Conservation (phyloP, 1,140 invertebrate genomes). For the Dreissena rostriformis region DNA sequence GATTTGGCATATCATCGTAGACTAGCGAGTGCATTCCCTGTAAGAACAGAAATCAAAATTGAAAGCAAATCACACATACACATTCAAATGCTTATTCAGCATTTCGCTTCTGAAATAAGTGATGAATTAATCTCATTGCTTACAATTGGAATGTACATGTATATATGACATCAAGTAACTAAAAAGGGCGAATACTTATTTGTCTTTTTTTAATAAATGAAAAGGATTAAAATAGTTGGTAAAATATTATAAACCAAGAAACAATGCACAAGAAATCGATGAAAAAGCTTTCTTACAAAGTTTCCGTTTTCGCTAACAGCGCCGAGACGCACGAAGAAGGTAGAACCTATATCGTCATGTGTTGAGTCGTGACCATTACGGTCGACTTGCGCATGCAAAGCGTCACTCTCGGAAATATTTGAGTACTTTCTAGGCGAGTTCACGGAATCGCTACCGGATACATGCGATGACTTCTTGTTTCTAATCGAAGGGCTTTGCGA, state of each 20-base stretch:
- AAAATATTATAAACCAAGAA: background rate
- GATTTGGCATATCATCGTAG: conserved; percentile 54
- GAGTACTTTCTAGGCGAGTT: conserved; percentile 6
- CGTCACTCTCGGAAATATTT: background rate
- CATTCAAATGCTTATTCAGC: too few species aligned
- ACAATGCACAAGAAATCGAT: background rate
- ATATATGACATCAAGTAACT: too few species aligned
- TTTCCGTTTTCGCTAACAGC: conserved; percentile 26
- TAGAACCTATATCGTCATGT: conserved; percentile 8
- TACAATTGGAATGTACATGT: too few species aligned
- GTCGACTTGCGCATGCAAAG: background rate
- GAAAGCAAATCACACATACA: background rate
- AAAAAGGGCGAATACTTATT: too few species aligned
- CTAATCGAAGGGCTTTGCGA: conserved; percentile 11
- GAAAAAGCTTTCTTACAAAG: conserved; percentile 50
- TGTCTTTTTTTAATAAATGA: too few species aligned
- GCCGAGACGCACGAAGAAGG: conserved; percentile 43
- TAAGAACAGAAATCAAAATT: conserved; percentile 17
- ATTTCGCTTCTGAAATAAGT: too few species aligned
- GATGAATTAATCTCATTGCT: too few species aligned
- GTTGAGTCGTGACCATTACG: background rate
- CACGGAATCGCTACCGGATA: background rate
- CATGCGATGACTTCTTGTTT: background rate
- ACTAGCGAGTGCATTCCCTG: conserved; percentile 58
- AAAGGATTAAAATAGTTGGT: too few species aligned